Base-by-base conservation (phyloP, 1,140 invertebrate genomes). In the Choristoneura fumiferana region DNA sequence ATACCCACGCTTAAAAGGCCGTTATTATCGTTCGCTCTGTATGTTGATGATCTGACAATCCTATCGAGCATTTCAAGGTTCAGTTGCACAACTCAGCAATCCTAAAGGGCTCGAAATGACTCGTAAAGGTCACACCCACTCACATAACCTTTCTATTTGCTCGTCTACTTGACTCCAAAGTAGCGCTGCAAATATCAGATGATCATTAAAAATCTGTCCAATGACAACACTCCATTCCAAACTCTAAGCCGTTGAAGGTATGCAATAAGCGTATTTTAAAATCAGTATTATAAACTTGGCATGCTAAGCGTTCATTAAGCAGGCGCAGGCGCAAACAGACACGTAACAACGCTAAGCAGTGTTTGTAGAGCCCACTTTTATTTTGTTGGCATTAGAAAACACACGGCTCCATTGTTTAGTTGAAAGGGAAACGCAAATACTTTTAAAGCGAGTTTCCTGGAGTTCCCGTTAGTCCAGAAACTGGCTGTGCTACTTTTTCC, bases 381-480 rank as follows among this genome's bases (percentile, higher is more conserved):
- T 49, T n/a, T 33, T 33, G 43, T 49, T 49, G 18, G 18, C 43
- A 22, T 33, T 49, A 29, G 39, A 18, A 43, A 34, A 5, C 17
- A 17, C 40, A 43, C 43, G 22, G 17, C 43, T 10, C 43, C 12
- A 29, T 49, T 49, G 43, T 49, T 49, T 49, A 49, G 43, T 49
- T 49, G 43, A 29, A 49, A 49, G 43, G 43, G 43, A 29, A 49
- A 49, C 29, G 18, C 43, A 49, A 49, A 49, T 49, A 49, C 10
- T 49, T 49, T 49, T 49, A 49, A 33, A 18, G 14, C 43, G 17
- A 12, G 18, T 49, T 49, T 17, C 22, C 22, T n/a, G 22, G 9
- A 18, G 22, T 18, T 17, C 29, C 22, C 22, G 18, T 49, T 49
- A 45, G 37, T n/a, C n/a, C n/a, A n/a, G n/a, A 3, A 29, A 29